A percentile compares a stretch with the other conserved stretches of the same genome.
These are phyloP conservation scores for Caenorhabditis sinica DNA, from an alignment of 2,888 invertebrate species.

Conservation along the genomic window DNA sequence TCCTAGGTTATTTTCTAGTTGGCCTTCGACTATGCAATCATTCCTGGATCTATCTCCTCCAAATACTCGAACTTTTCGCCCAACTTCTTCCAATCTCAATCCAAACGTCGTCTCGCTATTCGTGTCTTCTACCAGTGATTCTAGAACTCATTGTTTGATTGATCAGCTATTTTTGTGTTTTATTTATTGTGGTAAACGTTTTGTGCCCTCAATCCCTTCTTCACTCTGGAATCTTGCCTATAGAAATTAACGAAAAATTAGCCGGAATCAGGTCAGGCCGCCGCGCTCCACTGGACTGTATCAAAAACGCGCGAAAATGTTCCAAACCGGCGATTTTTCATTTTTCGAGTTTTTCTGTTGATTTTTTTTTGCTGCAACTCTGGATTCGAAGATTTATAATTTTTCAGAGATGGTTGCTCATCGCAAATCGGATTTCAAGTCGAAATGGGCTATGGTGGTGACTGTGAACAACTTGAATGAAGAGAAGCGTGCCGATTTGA, in stretches of 20 bases:
- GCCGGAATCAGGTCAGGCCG: background rate
- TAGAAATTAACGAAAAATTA: background rate
- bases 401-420: slow-evolving; percentile 48
- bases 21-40: slow-evolving; percentile 57
- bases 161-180: background rate
- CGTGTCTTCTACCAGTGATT: slow-evolving; percentile 63
- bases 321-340: background rate
- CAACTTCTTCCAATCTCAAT: slow-evolving; percentile 42
- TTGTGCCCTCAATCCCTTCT: background rate
- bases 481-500: slow-evolving; percentile 30
- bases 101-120: slow-evolving; percentile 60
- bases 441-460: slow-evolving; percentile 64
- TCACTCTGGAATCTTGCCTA: background rate
- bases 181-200: background rate
- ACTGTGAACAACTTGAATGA: slow-evolving; percentile 52
- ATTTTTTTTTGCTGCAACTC: background rate
- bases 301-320: slow-evolving; percentile 9
- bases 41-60: slow-evolving; percentile 21
- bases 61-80: slow-evolving; percentile 28
- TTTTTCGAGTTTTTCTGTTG: background rate
- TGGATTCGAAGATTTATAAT: background rate
- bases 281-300: slow-evolving; percentile 1
- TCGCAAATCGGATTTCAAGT: slow-evolving; percentile 50
- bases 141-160: background rate
- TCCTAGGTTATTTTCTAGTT: slow-evolving; percentile 21